Percentiles rank a stretch among this genome's conserved stretches.
Evolutionary conservation across 1,140 invertebrate genomes (phyloP).

Genomic region (Cotesia vestalis): DNA sequence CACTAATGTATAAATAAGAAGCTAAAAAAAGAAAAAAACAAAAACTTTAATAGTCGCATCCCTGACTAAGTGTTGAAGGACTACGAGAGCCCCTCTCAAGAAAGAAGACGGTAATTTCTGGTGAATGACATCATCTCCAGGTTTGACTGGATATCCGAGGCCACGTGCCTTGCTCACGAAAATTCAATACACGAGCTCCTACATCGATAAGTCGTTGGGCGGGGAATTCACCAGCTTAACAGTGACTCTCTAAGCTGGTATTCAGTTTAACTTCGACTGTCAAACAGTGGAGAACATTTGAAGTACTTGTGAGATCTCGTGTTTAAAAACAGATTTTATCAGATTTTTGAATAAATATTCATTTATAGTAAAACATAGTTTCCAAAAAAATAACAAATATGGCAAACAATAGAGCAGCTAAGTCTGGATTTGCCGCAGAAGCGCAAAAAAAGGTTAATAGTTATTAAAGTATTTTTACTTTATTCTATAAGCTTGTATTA

Average conservation of each 20-base stretch:
- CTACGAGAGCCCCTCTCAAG: conserved; percentile 12
- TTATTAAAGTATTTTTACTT: conserved; percentile 11
- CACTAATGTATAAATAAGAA: neutral
- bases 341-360: conserved; percentile 9
- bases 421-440: conserved; percentile 93
- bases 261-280: conserved; percentile 51
- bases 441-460: conserved; percentile 86
- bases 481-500: neutral
- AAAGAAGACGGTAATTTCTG: conserved; percentile 32
- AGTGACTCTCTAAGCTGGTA: conserved; percentile 40
- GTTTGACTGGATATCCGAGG: conserved; percentile 49
- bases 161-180: conserved; percentile 47
- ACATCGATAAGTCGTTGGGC: conserved; percentile 39
- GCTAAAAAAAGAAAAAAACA: neutral
- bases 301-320: neutral
- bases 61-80: conserved; percentile 28
- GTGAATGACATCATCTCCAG: conserved; percentile 50
- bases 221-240: conserved; percentile 43
- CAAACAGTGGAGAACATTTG: conserved; percentile 38
- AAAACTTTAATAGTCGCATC: conserved; percentile 6
- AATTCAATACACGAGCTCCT: conserved; percentile 44
- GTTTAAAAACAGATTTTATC: neutral
- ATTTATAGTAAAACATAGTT: conserved; percentile 44
- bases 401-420: conserved; percentile 88
- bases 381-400: conserved; percentile 62